A percentile compares a stretch with the other conserved stretches of the same genome.
Evolutionary conservation across 2,113 vertebrate genomes (phyloP).

Genomic region (western clawed frog (Xenopus tropicalis)): DNA sequence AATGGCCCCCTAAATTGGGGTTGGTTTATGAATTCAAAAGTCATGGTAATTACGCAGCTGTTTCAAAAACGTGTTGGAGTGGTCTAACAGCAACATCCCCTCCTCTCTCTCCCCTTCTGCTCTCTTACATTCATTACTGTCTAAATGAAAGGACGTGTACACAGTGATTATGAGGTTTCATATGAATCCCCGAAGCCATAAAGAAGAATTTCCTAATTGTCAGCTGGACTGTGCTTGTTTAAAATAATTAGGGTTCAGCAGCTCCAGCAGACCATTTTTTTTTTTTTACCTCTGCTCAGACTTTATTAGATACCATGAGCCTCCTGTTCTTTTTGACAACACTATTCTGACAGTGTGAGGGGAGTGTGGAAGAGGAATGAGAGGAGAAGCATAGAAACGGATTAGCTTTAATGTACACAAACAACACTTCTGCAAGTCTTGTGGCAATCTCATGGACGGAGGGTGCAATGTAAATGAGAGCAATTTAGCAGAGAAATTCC

Average conservation of each 20-base stretch:
- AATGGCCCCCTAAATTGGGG: constrained; percentile 27
- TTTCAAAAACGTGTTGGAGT: constrained; percentile 50
- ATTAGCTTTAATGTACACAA: constrained; percentile 61
- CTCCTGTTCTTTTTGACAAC: constrained; percentile 65
- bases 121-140: constrained; percentile 50
- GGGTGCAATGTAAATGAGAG: constrained; percentile 50
- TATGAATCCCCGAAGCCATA: constrained; percentile 62
- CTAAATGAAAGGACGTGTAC: constrained; percentile 56
- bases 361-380: constrained; percentile 40
- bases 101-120: constrained; percentile 49
- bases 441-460: constrained; percentile 15
- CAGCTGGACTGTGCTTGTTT: constrained; percentile 70
- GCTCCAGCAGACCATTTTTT: constrained; percentile 50
- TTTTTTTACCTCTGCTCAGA: constrained; percentile 50
- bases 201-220: constrained; percentile 71
- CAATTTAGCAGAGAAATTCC: constrained; percentile 54
- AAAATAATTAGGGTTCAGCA: constrained; percentile 72
- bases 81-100: constrained; percentile 54
- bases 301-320: constrained; percentile 64
- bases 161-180: constrained; percentile 57
- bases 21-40: constrained; percentile 44
- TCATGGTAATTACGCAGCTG: constrained; percentile 52
- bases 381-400: constrained; percentile 48
- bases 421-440: constrained; percentile 4
- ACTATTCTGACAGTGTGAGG: constrained; percentile 55